A percentile compares a stretch with the other conserved stretches of the same genome.
phyloP scores from a whole-genome alignment of 2,888 invertebrate genomes.

The Zonitis immaculata region DNA sequence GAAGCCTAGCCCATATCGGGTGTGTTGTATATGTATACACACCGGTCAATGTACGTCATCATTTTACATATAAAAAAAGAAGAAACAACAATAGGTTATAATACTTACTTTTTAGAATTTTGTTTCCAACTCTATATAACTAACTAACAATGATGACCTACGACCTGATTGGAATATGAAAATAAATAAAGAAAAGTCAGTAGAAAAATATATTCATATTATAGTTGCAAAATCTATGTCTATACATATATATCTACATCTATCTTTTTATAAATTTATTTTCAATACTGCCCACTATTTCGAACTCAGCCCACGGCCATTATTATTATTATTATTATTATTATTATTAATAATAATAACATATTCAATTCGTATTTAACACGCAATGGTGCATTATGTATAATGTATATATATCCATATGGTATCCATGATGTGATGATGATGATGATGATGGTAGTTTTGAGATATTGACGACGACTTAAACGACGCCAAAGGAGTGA shows the following conservation, averaged over 20 bases:
- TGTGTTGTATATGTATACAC: slow-evolving; percentile 13
- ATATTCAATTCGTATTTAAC: slow-evolving; percentile 21
- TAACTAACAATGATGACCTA: not conserved
- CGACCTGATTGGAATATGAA: not conserved
- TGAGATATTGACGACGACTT: slow-evolving; percentile 15
- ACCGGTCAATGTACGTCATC: slow-evolving; percentile 13
- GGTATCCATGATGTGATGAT: no score
- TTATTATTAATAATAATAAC: no score
- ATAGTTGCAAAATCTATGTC: no score
- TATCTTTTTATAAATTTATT: no score
- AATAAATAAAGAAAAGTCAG: no score
- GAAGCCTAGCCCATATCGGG: slow-evolving; percentile 18
- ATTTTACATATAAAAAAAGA: not conserved
- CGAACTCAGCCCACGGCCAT: not conserved
- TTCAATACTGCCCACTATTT: slow-evolving; percentile 19
- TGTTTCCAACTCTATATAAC: no score
- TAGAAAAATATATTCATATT: no score
- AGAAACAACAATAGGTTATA: not conserved
- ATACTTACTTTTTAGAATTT: no score
- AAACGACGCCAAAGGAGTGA: slow-evolving; percentile 33
- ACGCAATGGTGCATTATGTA: slow-evolving; percentile 10
- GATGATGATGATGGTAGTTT: slow-evolving; percentile 10
- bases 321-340: not conserved
- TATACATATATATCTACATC: no score
- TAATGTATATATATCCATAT: no score